Base-by-base conservation (phyloP, 92 coral and sea anemone genomes). In the Blastomussa wellsi region DNA sequence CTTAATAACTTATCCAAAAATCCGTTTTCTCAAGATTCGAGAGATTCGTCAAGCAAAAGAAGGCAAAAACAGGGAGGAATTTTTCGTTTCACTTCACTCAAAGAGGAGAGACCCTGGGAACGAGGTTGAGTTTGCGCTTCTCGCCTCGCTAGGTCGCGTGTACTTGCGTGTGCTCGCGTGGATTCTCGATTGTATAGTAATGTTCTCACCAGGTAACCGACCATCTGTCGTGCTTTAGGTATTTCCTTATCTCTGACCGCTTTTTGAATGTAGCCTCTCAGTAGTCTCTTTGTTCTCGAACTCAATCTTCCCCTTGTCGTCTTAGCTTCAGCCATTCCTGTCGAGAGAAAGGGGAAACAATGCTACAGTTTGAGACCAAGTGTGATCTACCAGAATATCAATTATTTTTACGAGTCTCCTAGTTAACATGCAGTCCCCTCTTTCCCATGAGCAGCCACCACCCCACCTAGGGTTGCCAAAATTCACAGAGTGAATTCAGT, bases 261-360 rank as follows among this genome's bases (percentile, higher is more conserved):
- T 16, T 38, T 84, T 70, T 81, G 51, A 13, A 86, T 47, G 39
- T 51, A 13, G n/a, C 62, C 70, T 19, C 41, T 55, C 16, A 55
- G 35, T 15, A 7, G 13, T 22, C 57, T 79, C 41, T 32, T 41
- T 65, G 33, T 26, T 2, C 79, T 17, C 33, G 39, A 42, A 28
- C 51, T 47, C 35, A 52, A 19, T 62, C 64, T n/a, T 53, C 51
- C 37, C 67, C 86, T 3, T 72, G 55, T 73, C n/a, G 81, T 79
- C 13, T 67, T 68, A 19, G 90, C 87, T 33, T 73, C 86, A 8
- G 81, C 86, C 92, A 85, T 89, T 24, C 89, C 92, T 89, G 81
- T 26, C 5, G 35, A 62, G 24, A 62, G 0, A 62, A 24, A n/a
- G 22, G 7, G 22, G 16, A 51, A 15, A 14, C 2, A 51, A 51